phyloP scores from a whole-genome alignment of 2,113 vertebrate species.

The Onychorhynchus coronatus region DNA sequence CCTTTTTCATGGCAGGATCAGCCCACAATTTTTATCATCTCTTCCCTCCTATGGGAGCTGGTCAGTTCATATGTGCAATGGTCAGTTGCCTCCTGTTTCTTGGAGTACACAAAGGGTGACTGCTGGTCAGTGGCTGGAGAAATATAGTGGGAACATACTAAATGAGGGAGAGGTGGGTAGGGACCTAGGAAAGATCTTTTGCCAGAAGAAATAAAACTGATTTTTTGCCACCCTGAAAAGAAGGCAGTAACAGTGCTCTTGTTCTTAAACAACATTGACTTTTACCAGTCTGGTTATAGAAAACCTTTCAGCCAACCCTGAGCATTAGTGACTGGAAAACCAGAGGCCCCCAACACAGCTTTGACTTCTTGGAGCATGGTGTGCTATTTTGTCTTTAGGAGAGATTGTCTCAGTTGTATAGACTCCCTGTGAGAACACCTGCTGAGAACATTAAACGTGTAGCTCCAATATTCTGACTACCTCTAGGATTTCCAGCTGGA shows the following conservation, averaged over 20 bases:
- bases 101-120: not conserved
- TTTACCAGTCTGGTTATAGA: not conserved
- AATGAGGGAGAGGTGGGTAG: not conserved
- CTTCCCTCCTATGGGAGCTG: not conserved
- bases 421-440: not conserved
- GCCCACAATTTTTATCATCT: not conserved
- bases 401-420: not conserved
- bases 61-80: too few relatives aligned
- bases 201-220: not conserved
- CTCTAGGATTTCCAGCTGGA: slow-evolving; percentile 94
- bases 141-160: not conserved
- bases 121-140: not conserved
- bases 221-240: not conserved
- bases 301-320: not conserved
- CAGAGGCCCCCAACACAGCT: not conserved
- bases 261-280: not conserved
- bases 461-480: not conserved
- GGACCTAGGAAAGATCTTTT: not conserved
- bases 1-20: not conserved
- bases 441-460: not conserved
- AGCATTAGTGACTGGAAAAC: not conserved
- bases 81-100: not conserved
- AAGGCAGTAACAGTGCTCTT: not conserved
- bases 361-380: not conserved
- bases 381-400: not conserved